Evolutionary conservation across 2,797 vertebrate genomes (phyloP).

Genomic region (Enteromius argenteus): DNA sequence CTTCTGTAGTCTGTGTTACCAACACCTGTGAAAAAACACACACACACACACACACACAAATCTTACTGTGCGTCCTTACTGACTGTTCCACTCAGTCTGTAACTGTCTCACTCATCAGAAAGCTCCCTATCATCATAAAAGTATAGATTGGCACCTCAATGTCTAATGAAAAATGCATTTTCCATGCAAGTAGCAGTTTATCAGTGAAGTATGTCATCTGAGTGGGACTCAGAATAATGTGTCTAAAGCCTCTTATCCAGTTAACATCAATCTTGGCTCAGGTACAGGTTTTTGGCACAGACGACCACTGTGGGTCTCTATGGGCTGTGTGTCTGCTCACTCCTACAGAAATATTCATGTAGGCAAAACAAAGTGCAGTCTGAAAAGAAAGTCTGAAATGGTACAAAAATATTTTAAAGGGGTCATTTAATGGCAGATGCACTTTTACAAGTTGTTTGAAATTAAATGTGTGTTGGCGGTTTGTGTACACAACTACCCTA

Average conservation of each 20-base stretch:
- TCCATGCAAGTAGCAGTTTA: constrained; percentile 2
- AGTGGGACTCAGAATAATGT: neutral
- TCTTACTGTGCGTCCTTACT: neutral
- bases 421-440: too few species aligned
- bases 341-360: neutral
- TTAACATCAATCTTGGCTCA: neutral
- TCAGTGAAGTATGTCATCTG: neutral
- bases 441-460: too few species aligned
- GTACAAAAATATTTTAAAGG: neutral
- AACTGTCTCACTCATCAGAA: neutral
- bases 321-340: neutral
- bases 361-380: neutral
- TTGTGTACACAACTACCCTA: too few species aligned
- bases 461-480: too few species aligned
- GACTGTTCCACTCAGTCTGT: neutral
- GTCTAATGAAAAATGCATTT: neutral
- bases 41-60: neutral
- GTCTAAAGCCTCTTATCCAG: neutral
- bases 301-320: neutral
- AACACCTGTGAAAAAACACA: constrained; percentile 69
- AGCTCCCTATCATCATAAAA: neutral
- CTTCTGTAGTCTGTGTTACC: constrained; percentile 82
- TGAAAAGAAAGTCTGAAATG: neutral
- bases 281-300: neutral
- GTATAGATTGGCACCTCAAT: neutral